Conservation (phyloP, 2,888 invertebrate genomes). For the Synergus laeviventris region DNA sequence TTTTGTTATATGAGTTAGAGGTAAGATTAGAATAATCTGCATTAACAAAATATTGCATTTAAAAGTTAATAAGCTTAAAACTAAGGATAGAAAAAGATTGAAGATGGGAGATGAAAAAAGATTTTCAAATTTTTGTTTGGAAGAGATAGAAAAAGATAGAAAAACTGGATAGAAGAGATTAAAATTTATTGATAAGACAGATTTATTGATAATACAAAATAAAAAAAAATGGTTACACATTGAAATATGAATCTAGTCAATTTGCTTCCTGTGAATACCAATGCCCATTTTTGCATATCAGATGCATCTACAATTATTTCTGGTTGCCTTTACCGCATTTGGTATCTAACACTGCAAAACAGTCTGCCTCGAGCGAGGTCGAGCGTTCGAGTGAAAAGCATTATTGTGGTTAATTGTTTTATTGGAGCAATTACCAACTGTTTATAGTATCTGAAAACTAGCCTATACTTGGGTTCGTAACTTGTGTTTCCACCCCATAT, state of each 20-base stretch:
- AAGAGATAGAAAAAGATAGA: too few relatives aligned
- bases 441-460: constrained; percentile 36
- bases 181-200: too few relatives aligned
- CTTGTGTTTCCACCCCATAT: background rate
- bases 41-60: too few relatives aligned
- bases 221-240: background rate
- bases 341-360: constrained; percentile 2
- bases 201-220: background rate
- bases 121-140: too few relatives aligned
- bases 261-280: background rate
- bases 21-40: too few relatives aligned
- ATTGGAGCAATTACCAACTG: constrained; percentile 46
- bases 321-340: background rate
- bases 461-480: constrained; percentile 1
- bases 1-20: too few relatives aligned
- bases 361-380: constrained; percentile 9
- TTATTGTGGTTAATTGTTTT: constrained; percentile 48
- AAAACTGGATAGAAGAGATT: too few relatives aligned
- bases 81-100: too few relatives aligned
- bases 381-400: constrained; percentile 27
- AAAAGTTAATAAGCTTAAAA: too few relatives aligned
- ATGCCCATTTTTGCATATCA: background rate
- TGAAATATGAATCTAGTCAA: background rate
- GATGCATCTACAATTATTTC: constrained; percentile 32
- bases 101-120: too few relatives aligned